Conservation (phyloP, 2,797 vertebrate genomes). For the Labroides dimidiatus region DNA sequence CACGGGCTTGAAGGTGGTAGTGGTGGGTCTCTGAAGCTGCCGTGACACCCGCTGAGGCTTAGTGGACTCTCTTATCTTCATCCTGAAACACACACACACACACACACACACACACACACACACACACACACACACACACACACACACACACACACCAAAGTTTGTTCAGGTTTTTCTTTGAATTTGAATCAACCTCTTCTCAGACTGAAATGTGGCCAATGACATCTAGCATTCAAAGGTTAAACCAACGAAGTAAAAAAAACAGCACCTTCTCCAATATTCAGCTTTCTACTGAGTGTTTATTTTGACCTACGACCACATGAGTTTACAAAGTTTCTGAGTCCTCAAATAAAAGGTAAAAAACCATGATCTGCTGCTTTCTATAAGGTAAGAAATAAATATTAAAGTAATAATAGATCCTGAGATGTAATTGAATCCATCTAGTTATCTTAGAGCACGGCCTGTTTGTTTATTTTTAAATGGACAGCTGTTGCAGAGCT, state of each 20-base stretch:
- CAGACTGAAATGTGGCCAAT: constrained; percentile 42
- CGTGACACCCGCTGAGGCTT: constrained; percentile 90
- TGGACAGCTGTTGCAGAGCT: too few relatives aligned
- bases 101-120: constrained; percentile 38
- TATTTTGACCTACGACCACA: not conserved
- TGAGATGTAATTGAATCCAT: too few relatives aligned
- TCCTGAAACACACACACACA: constrained; percentile 71
- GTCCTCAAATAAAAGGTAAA: not conserved
- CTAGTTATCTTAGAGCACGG: too few relatives aligned
- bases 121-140: constrained; percentile 36
- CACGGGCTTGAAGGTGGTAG: constrained; percentile 91
- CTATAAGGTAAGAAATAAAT: too few relatives aligned
- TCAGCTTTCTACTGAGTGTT: constrained; percentile 19
- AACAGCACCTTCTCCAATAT: constrained; percentile 27
- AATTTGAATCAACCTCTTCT: constrained; percentile 29
- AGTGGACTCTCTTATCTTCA: constrained; percentile 90
- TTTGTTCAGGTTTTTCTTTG: constrained; percentile 23
- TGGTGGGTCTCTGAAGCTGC: constrained; percentile 91
- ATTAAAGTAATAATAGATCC: too few relatives aligned
- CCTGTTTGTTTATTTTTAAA: too few relatives aligned
- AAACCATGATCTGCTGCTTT: too few relatives aligned
- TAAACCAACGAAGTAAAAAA: constrained; percentile 15
- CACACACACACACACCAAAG: constrained; percentile 16
- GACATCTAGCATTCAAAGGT: constrained; percentile 30
- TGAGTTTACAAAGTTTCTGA: not conserved